A percentile compares a stretch with the other conserved stretches of the same genome.
These are phyloP conservation scores for Leptopilina syphax DNA, from an alignment of 2,888 invertebrate species.

Conservation along the genomic window DNA sequence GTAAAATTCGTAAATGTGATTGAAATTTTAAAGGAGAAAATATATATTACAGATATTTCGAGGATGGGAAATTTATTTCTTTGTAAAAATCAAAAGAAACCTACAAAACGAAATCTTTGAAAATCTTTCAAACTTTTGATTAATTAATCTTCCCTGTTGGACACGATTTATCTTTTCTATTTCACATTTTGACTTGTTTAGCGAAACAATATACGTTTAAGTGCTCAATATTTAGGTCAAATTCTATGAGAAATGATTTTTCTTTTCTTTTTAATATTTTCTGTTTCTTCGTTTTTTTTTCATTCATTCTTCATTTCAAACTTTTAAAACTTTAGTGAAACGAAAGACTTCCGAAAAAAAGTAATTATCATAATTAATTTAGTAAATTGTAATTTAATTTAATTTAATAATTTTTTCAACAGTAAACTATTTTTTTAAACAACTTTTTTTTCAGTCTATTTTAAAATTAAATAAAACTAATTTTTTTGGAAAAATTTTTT, in stretches of 20 bases:
- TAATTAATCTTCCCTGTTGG: neutral
- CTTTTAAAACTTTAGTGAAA: too few relatives aligned
- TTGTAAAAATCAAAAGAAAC: neutral
- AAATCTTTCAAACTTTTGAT: neutral
- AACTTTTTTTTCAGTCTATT: too few relatives aligned
- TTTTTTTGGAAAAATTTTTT: too few relatives aligned
- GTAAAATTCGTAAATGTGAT: neutral
- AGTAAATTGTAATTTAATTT: too few relatives aligned
- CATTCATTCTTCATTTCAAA: too few relatives aligned
- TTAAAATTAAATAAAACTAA: too few relatives aligned
- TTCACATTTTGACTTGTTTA: neutral
- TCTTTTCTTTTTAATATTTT: neutral
- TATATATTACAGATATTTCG: conserved; percentile 11
- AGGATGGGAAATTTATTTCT: neutral
- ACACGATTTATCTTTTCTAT: neutral
- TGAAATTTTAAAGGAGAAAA: conserved; percentile 2
- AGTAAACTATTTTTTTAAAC: too few relatives aligned
- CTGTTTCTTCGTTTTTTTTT: too few relatives aligned
- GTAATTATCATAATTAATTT: too few relatives aligned
- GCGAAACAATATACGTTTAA: neutral
- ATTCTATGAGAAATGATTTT: neutral
- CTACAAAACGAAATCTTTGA: neutral
- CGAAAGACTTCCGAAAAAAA: too few relatives aligned
- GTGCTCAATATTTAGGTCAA: neutral
- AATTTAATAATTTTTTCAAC: too few relatives aligned